Conservation (phyloP, 2,797 vertebrate genomes). For the Botia almorhae region DNA sequence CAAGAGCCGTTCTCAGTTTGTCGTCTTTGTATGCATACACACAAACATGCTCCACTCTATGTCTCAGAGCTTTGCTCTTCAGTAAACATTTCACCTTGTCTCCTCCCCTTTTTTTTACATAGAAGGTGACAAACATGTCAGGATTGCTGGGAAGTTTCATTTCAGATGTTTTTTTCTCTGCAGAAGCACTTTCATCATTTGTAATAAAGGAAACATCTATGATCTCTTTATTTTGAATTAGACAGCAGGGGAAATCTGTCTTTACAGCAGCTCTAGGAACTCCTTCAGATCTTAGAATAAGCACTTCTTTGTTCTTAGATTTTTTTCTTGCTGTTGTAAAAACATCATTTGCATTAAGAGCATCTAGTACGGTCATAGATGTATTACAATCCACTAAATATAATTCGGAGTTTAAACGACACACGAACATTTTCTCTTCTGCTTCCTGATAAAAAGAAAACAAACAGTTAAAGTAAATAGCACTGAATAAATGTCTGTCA, state of each 20-base stretch:
- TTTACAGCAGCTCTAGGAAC: slow-evolving; percentile 11
- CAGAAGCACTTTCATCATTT: background rate
- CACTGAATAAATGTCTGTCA: background rate
- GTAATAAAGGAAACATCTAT: slow-evolving; percentile 36
- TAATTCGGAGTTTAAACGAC: background rate
- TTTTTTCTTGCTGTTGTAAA: background rate
- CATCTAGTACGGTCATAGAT: slow-evolving; percentile 15
- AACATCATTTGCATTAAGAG: background rate
- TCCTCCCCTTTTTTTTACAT: slow-evolving; percentile 55
- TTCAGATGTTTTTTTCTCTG: too few relatives aligned
- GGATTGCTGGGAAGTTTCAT: background rate
- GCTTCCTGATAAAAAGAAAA: slow-evolving; percentile 8
- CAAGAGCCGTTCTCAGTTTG: slow-evolving; percentile 61
- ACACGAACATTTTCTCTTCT: background rate
- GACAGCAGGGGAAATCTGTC: slow-evolving; percentile 44
- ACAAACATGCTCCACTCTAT: background rate
- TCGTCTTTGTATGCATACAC: slow-evolving; percentile 62
- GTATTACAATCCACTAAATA: background rate
- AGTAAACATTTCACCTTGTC: slow-evolving; percentile 1
- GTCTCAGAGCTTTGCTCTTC: slow-evolving; percentile 43
- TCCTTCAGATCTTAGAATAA: slow-evolving; percentile 20
- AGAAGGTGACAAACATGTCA: slow-evolving; percentile 56
- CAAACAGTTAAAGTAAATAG: background rate
- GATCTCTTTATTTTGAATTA: slow-evolving; percentile 27
- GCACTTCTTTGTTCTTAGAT: background rate